Percentiles rank a stretch among this genome's conserved stretches.
Evolutionary conservation across 2,888 invertebrate genomes (phyloP).

Genomic region (Hypena proboscidalis): DNA sequence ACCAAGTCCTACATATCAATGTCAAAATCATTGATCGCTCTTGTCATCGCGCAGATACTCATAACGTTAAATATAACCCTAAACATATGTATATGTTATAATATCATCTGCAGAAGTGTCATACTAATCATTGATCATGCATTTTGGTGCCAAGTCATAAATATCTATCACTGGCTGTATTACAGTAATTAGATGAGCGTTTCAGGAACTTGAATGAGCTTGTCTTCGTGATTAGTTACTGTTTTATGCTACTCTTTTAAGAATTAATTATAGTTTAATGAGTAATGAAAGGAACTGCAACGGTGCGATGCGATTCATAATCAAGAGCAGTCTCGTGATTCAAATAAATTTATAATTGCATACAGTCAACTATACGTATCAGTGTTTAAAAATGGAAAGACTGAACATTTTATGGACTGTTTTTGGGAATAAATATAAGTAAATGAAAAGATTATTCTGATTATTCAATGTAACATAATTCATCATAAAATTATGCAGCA

Average conservation of each 20-base stretch:
- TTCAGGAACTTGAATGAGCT: slow-evolving; percentile 15
- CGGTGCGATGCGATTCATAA: too few species aligned
- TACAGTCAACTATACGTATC: too few species aligned
- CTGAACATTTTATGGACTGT: too few species aligned
- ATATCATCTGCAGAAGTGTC: slow-evolving; percentile 10
- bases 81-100: slow-evolving; percentile 7
- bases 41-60: not conserved
- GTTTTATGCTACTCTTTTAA: slow-evolving; percentile 1
- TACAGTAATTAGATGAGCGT: slow-evolving; percentile 19
- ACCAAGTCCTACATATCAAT: not conserved
- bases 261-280: slow-evolving; percentile 7
- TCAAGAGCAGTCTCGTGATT: too few species aligned
- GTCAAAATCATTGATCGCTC: not conserved
- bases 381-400: too few species aligned
- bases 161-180: slow-evolving; percentile 12
- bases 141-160: slow-evolving; percentile 16
- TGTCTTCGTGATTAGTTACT: slow-evolving; percentile 13
- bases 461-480: too few species aligned
- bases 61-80: slow-evolving; percentile 1
- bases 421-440: too few species aligned
- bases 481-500: too few species aligned
- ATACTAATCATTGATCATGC: slow-evolving; percentile 12
- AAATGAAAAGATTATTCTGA: too few species aligned
- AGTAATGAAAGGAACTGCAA: too few species aligned
- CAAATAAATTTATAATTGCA: too few species aligned